Percentiles rank a stretch among this genome's conserved stretches.
Conservation (phyloP, 2,797 vertebrate genomes). For the Ambastaia sidthimunki region DNA sequence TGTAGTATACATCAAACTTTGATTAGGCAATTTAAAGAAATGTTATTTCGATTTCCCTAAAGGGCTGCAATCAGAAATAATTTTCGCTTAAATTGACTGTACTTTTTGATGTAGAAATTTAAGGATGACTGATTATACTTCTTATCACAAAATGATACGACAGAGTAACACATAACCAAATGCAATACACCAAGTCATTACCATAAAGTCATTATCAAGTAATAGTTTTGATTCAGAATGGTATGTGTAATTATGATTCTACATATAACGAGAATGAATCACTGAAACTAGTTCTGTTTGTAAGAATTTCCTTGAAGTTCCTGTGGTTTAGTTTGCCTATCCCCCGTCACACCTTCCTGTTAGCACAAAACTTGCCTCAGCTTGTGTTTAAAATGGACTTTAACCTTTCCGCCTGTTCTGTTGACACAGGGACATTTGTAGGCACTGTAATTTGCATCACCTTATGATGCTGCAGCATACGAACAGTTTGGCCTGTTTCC, state of each 20-base stretch:
- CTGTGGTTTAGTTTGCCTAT: neutral
- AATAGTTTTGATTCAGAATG: too few relatives aligned
- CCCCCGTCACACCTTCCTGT: neutral
- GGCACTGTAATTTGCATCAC: slow-evolving; percentile 79
- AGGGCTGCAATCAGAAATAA: too few relatives aligned
- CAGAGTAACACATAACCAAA: too few relatives aligned
- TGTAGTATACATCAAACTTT: neutral
- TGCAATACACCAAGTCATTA: too few relatives aligned
- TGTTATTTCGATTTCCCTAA: too few relatives aligned
- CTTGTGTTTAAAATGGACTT: slow-evolving; percentile 68
- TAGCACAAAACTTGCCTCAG: slow-evolving; percentile 13
- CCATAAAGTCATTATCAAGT: too few relatives aligned
- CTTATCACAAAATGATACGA: too few relatives aligned
- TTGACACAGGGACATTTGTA: slow-evolving; percentile 74
- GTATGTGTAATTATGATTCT: too few relatives aligned
- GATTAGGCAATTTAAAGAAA: neutral
- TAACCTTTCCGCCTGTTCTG: slow-evolving; percentile 55
- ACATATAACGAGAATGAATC: too few relatives aligned
- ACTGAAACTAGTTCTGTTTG: neutral
- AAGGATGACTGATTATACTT: too few relatives aligned
- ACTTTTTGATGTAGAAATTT: too few relatives aligned
- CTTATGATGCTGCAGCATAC: slow-evolving; percentile 62
- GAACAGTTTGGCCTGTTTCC: slow-evolving; percentile 73
- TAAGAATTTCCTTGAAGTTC: neutral
- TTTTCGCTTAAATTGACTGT: too few relatives aligned